These are phyloP conservation scores for Griposia aprilina DNA, from an alignment of 2,888 invertebrate species.

Conservation along the genomic window DNA sequence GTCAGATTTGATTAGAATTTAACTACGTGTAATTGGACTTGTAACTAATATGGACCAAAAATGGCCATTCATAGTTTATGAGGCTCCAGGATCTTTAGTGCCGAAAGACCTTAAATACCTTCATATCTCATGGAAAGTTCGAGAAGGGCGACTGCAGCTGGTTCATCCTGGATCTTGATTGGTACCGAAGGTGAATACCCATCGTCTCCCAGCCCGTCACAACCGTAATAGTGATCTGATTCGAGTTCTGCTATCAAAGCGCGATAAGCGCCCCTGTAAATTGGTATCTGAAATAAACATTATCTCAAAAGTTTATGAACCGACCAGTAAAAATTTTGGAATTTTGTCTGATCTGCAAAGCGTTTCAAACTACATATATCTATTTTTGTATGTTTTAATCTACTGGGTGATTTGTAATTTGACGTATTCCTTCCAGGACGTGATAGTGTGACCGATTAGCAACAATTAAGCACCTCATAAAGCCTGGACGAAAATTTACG, in stretches of 20 bases:
- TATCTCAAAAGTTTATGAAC: too few species aligned
- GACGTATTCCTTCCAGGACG: too few species aligned
- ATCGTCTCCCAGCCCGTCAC: conserved; percentile 93
- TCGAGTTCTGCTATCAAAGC: conserved; percentile 78
- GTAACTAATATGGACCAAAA: not conserved
- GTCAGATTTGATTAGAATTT: not conserved
- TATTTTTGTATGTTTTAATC: too few species aligned
- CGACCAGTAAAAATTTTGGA: too few species aligned
- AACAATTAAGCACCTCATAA: too few species aligned
- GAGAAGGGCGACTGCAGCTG: conserved; percentile 91
- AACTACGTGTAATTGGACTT: not conserved
- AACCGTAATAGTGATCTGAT: conserved; percentile 87
- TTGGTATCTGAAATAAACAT: conserved; percentile 90
- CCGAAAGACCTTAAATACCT: conserved; percentile 77
- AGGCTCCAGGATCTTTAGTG: not conserved
- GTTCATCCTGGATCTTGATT: conserved; percentile 80
- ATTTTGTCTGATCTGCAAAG: too few species aligned
- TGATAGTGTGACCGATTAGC: too few species aligned
- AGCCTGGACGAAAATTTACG: too few species aligned
- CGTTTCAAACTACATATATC: too few species aligned
- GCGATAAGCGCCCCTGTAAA: conserved; percentile 91
- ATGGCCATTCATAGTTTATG: not conserved
- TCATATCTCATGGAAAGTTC: conserved; percentile 88
- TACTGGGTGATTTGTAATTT: too few species aligned
- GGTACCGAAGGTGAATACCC: conserved; percentile 69